Evolutionary conservation across 2,888 invertebrate genomes (phyloP).

Genomic region (Melinaea marsaeus): DNA sequence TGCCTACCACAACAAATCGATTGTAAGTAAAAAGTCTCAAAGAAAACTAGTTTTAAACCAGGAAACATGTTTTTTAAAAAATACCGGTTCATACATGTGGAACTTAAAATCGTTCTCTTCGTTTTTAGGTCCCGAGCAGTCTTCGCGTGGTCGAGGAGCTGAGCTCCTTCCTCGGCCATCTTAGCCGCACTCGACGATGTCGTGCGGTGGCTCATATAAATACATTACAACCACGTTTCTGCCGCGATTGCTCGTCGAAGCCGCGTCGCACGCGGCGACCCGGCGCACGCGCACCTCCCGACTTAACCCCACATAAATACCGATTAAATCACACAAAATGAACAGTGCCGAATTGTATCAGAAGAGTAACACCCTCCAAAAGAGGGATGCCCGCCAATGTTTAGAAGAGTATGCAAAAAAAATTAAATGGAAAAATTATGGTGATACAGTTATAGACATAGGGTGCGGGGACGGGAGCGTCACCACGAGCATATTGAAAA

Average conservation of each 20-base stretch:
- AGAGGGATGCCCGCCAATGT: slow-evolving; percentile 75
- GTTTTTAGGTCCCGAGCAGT: slow-evolving; percentile 21
- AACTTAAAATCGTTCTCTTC: neutral
- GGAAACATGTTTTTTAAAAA: slow-evolving; percentile 7
- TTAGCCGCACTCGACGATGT: slow-evolving; percentile 37
- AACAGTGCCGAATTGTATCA: slow-evolving; percentile 84
- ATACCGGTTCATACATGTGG: neutral
- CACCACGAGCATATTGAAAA: slow-evolving; percentile 78
- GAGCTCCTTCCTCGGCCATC: slow-evolving; percentile 22
- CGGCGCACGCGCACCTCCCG: slow-evolving; percentile 48
- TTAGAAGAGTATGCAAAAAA: slow-evolving; percentile 80
- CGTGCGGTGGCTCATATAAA: slow-evolving; percentile 60
- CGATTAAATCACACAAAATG: slow-evolving; percentile 40
- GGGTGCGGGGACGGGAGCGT: slow-evolving; percentile 87
- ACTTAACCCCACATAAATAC: slow-evolving; percentile 25
- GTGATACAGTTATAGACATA: slow-evolving; percentile 79
- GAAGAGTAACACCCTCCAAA: slow-evolving; percentile 82
- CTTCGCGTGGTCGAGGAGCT: slow-evolving; percentile 9
- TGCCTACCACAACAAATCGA: slow-evolving; percentile 9
- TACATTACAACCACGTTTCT: slow-evolving; percentile 52
- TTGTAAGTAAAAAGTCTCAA: slow-evolving; percentile 9
- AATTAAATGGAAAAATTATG: slow-evolving; percentile 75
- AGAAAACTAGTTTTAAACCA: slow-evolving; percentile 9
- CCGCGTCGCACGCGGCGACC: slow-evolving; percentile 54
- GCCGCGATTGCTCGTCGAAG: slow-evolving; percentile 57